Conservation (phyloP, 1,140 invertebrate species). For the Octopus bimaculoides region DNA sequence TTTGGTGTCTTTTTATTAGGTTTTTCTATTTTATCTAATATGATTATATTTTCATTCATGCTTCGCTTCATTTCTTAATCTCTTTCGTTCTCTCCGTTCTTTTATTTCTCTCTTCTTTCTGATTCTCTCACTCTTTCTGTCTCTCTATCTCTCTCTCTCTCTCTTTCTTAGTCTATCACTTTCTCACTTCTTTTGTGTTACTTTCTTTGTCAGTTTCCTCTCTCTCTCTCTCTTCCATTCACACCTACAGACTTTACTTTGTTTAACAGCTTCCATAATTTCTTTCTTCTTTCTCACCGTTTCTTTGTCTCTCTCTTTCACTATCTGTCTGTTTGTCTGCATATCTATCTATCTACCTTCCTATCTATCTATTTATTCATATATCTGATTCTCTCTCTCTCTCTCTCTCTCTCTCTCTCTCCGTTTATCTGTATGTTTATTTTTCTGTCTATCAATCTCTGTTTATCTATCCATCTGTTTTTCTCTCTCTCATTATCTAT, state of each 20-base stretch:
- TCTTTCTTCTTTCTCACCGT: background rate
- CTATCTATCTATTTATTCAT: no score
- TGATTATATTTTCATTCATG: background rate
- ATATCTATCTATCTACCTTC: no score
- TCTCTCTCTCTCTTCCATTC: background rate
- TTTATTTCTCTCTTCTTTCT: background rate
- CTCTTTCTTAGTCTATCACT: background rate
- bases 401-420: background rate
- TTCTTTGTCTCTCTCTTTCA: background rate
- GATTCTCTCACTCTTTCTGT: background rate
- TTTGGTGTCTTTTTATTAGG: no score
- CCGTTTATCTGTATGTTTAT: background rate
- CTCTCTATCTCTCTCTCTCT: background rate
- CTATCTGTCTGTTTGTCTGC: no score
- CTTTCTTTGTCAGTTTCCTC: no score
- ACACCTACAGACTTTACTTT: background rate
- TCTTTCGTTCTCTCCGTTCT: background rate
- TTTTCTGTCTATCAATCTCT: background rate
- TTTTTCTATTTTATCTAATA: no score
- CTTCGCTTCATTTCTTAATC: background rate
- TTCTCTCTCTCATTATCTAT: background rate
- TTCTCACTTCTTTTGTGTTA: background rate
- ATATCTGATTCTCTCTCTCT: background rate
- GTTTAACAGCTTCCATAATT: background rate
- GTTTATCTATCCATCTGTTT: background rate